A percentile compares a stretch with the other conserved stretches of the same genome.
These are phyloP conservation scores for Eupsilia transversa DNA, from an alignment of 2,888 invertebrate genomes.

Conservation along the genomic window DNA sequence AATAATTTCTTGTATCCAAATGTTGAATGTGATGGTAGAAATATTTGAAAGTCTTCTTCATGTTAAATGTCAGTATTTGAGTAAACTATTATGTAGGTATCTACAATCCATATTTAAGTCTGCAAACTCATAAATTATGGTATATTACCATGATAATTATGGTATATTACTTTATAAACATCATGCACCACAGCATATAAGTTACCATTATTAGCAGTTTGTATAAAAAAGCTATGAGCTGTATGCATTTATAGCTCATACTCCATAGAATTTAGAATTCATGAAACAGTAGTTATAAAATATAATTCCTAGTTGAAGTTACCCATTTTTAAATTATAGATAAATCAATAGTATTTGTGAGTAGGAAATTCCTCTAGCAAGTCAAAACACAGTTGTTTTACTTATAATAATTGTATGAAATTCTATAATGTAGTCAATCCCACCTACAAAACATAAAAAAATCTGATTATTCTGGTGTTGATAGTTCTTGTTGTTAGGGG, in stretches of 20 bases:
- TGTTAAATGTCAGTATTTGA: constrained; percentile 47
- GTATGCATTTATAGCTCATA: background rate
- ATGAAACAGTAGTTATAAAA: constrained; percentile 17
- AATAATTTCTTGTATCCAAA: constrained; percentile 24
- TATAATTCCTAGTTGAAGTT: constrained; percentile 17
- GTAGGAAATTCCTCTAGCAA: background rate
- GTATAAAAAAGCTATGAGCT: background rate
- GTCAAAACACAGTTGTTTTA: background rate
- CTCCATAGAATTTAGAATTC: constrained; percentile 7
- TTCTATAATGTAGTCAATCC: constrained; percentile 18
- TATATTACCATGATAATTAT: too few species aligned
- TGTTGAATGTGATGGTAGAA: constrained; percentile 4
- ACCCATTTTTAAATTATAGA: constrained; percentile 11
- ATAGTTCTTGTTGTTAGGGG: constrained; percentile 5
- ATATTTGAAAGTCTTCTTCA: constrained; percentile 5
- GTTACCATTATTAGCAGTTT: constrained; percentile 53
- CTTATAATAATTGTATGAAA: background rate
- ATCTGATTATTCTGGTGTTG: constrained; percentile 1
- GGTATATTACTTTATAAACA: constrained; percentile 1
- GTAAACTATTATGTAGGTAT: background rate
- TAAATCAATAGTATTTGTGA: constrained; percentile 8
- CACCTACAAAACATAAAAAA: constrained; percentile 18
- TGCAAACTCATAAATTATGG: constrained; percentile 18
- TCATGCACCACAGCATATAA: background rate
- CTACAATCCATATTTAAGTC: constrained; percentile 2